phyloP scores from a whole-genome alignment of 2,888 invertebrate species.

The Lissocephala sabroskyi region DNA sequence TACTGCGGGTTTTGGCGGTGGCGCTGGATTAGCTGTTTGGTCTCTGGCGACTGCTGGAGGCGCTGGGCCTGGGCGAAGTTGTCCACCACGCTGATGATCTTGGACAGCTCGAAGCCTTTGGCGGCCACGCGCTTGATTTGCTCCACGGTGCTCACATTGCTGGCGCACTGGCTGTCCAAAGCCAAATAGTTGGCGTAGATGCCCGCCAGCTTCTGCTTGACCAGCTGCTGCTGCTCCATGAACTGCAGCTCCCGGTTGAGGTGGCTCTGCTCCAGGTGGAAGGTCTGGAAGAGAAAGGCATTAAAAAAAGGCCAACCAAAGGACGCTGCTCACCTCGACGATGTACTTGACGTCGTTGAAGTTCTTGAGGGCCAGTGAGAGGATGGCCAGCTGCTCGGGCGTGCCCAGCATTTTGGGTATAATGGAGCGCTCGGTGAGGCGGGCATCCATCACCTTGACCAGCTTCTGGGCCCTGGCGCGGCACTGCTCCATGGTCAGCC shows the following conservation, averaged over 20 bases:
- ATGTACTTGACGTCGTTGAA: conserved; percentile 84
- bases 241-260: conserved; percentile 80
- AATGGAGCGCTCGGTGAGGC: conserved; percentile 53
- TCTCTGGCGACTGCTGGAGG: conserved; percentile 48
- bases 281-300: conserved; percentile 79
- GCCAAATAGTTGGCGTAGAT: conserved; percentile 66
- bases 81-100: conserved; percentile 77
- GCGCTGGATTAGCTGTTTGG: conserved; percentile 56
- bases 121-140: conserved; percentile 75
- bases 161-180: conserved; percentile 34
- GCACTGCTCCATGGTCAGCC: conserved; percentile 34
- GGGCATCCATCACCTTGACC: conserved; percentile 1
- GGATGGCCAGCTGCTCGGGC: conserved; percentile 82
- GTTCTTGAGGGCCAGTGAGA: conserved; percentile 83
- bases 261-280: conserved; percentile 78
- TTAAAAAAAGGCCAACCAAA: background rate
- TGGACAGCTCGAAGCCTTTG: conserved; percentile 76
- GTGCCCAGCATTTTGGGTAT: conserved; percentile 79
- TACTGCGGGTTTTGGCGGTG: conserved; percentile 57
- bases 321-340: conserved; percentile 78
- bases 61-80: conserved; percentile 73
- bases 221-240: conserved; percentile 76
- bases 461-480: conserved; percentile 35
- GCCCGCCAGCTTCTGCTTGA: conserved; percentile 63
- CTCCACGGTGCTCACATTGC: conserved; percentile 59